Conservation (phyloP, 2,113 vertebrate species). For the Pseudorhombus dupliciocellatus region DNA sequence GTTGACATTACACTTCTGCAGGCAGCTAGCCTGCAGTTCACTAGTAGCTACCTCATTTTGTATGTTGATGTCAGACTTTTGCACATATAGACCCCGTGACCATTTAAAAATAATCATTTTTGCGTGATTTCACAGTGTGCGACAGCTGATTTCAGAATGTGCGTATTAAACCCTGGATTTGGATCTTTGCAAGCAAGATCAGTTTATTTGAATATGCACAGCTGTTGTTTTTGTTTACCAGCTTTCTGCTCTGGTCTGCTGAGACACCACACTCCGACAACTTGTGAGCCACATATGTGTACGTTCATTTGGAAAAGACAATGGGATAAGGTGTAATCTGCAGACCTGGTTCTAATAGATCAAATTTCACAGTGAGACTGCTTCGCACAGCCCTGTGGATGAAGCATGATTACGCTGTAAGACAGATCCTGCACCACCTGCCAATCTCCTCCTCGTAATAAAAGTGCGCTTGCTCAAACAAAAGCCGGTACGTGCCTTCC, state of each 20-base stretch:
- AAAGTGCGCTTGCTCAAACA: slow-evolving; percentile 71
- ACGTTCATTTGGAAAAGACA: slow-evolving; percentile 9
- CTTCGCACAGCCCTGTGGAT: slow-evolving; percentile 32
- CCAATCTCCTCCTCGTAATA: slow-evolving; percentile 56
- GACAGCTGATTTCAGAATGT: slow-evolving; percentile 18
- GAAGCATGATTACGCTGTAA: slow-evolving; percentile 32
- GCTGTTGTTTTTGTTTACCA: slow-evolving; percentile 38
- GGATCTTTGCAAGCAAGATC: slow-evolving; percentile 12
- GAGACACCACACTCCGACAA: slow-evolving; percentile 1
- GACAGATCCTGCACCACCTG: slow-evolving; percentile 44
- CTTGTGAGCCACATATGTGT: slow-evolving; percentile 9
- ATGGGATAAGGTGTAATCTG: slow-evolving; percentile 7
- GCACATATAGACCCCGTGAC: too few relatives aligned
- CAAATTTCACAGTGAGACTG: slow-evolving; percentile 7
- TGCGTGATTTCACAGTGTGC: slow-evolving; percentile 10
- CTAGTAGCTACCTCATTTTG: not conserved
- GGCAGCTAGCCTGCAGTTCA: not conserved
- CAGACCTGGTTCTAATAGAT: slow-evolving; percentile 16
- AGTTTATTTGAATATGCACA: slow-evolving; percentile 19
- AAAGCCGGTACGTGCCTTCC: slow-evolving; percentile 43
- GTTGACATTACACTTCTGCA: not conserved
- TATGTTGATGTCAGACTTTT: too few relatives aligned
- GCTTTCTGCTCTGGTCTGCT: slow-evolving; percentile 9
- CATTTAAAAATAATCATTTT: not conserved
- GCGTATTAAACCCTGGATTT: slow-evolving; percentile 14